A percentile compares a stretch with the other conserved stretches of the same genome.
phyloP scores from a whole-genome alignment of 2,797 vertebrate species.

The Lepus oiostolus region DNA sequence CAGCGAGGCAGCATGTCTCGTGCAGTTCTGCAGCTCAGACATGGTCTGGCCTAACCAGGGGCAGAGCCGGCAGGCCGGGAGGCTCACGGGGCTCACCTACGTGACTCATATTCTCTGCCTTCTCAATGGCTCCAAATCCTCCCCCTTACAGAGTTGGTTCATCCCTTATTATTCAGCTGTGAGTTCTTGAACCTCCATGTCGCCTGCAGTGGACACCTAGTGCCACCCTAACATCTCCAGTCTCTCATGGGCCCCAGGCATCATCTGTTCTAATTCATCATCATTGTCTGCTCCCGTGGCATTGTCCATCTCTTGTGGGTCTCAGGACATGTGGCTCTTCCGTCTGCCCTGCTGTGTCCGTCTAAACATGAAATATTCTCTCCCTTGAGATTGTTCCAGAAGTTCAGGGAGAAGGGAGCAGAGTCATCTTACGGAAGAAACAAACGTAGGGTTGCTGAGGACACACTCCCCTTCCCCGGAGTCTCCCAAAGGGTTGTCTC shows the following conservation, averaged over 20 bases:
- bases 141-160: neutral
- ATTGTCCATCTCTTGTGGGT: neutral
- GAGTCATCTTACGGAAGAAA: neutral
- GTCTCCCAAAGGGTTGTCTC: neutral
- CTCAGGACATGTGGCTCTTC: neutral
- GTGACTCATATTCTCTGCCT: neutral
- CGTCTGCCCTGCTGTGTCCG: neutral
- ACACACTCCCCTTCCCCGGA: neutral
- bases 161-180: neutral
- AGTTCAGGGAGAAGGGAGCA: neutral
- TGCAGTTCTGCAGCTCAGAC: neutral
- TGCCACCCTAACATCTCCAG: neutral
- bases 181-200: neutral
- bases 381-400: neutral
- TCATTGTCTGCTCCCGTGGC: neutral
- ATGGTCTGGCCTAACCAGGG: neutral
- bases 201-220: neutral
- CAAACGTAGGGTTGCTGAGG: no score
- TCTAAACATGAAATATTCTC: neutral
- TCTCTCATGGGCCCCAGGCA: neutral
- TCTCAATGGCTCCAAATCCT: neutral
- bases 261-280: neutral
- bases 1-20: neutral
- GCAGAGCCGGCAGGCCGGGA: neutral
- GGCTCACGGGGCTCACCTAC: neutral